Conservation (phyloP, 2,113 vertebrate genomes). For the Sus scrofa region T2T-Sscrofa CM000819.6:102728001-102728500, state of each 20-base stretch:
- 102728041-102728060: neutral
- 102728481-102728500: slow-evolving; percentile 66
- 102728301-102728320: neutral
- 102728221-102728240: neutral
- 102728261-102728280: neutral
- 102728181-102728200: neutral
- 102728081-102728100: neutral
- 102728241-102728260: neutral
- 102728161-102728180: neutral
- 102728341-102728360: slow-evolving; percentile 42
- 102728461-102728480: slow-evolving; percentile 57
- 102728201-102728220: neutral
- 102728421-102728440: slow-evolving; percentile 69
- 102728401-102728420: slow-evolving; percentile 40
- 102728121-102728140: neutral
- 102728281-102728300: neutral
- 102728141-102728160: neutral
- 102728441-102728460: slow-evolving; percentile 63
- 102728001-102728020: neutral
- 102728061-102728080: neutral
- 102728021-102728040: neutral
- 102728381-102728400: slow-evolving; percentile 37
- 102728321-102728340: slow-evolving; percentile 4
- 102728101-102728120: neutral
- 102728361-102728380: slow-evolving; percentile 31